Evolutionary conservation across 2,797 vertebrate species (phyloP).

Genomic region (Phylloscopus collybita): DNA sequence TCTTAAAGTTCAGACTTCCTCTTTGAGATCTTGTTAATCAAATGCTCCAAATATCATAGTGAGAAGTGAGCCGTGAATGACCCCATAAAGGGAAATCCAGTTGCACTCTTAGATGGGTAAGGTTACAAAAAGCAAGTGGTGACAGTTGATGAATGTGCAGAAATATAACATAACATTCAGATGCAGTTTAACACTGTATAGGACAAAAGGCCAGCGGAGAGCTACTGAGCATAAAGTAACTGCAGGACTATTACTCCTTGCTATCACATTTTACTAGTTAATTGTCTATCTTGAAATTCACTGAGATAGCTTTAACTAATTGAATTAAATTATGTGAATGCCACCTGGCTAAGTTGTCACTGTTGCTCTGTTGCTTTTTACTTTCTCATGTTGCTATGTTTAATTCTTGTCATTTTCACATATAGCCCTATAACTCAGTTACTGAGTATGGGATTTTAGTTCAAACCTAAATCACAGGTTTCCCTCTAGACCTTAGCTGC

Average conservation of each 20-base stretch:
- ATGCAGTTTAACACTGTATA: not conserved
- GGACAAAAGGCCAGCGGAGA: not conserved
- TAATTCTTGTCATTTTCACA: not conserved
- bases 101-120: not conserved
- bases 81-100: not conserved
- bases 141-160: not conserved
- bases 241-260: not conserved
- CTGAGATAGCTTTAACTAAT: not conserved
- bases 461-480: not conserved
- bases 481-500: not conserved
- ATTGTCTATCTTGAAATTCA: not conserved
- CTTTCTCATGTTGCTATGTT: not conserved
- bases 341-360: not conserved
- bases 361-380: not conserved
- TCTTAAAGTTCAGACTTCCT: not conserved
- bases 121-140: not conserved
- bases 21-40: not conserved
- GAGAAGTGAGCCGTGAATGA: not conserved
- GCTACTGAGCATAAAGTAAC: not conserved
- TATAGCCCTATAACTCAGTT: not conserved
- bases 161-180: not conserved
- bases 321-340: not conserved
- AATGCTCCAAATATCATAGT: not conserved
- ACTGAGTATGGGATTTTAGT: not conserved
- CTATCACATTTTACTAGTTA: not conserved